Evolutionary conservation across 1,140 invertebrate species (phyloP).

Genomic region (Trialeurodes vaporariorum): DNA sequence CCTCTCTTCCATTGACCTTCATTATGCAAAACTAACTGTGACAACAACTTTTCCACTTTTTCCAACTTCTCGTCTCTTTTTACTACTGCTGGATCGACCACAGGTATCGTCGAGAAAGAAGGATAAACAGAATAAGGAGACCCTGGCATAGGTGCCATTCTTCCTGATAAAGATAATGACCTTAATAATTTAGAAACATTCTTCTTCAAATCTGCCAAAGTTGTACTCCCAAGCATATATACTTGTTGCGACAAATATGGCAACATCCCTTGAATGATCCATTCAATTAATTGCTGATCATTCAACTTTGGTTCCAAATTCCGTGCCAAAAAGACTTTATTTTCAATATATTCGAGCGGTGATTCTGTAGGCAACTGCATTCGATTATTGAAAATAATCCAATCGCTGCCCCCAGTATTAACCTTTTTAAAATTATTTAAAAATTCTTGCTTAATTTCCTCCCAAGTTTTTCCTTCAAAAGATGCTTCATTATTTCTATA

Average conservation of each 20-base stretch:
- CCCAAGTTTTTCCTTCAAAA: not conserved
- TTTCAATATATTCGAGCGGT: not conserved
- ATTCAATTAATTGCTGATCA: not conserved
- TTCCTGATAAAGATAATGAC: too few species aligned
- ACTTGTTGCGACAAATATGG: not conserved
- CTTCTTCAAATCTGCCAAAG: not conserved
- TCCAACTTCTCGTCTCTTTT: not conserved
- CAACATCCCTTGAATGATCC: not conserved
- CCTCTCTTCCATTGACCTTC: not conserved
- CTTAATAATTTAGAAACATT: not conserved
- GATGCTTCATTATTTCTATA: not conserved
- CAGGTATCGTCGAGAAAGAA: too few species aligned
- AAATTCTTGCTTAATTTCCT: not conserved
- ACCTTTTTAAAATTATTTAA: not conserved
- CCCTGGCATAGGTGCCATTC: too few species aligned
- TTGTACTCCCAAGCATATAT: not conserved
- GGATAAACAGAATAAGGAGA: too few species aligned
- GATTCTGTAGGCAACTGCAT: not conserved
- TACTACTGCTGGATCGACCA: not conserved
- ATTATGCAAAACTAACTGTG: not conserved
- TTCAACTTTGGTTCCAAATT: not conserved
- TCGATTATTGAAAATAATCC: not conserved
- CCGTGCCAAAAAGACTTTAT: not conserved
- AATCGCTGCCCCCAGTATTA: not conserved
- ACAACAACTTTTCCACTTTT: not conserved